phyloP scores from a whole-genome alignment of 2,113 vertebrate species.

The Eretmochelys imbricata region DNA sequence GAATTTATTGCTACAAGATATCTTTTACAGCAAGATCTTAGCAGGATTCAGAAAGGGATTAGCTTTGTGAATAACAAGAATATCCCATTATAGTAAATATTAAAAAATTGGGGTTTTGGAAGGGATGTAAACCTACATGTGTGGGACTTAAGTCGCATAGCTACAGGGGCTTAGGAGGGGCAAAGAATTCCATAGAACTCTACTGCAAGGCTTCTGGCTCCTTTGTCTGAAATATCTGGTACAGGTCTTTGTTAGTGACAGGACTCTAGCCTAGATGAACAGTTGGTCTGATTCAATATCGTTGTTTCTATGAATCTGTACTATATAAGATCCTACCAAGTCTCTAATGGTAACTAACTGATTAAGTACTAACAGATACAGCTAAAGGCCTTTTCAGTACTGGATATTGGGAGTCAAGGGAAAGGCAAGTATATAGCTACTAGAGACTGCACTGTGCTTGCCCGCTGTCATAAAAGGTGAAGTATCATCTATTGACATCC shows the following conservation, averaged over 20 bases:
- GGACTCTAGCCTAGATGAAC: not conserved
- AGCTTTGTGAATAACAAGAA: not conserved
- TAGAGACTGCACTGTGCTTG: not conserved
- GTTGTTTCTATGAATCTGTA: fast-evolving
- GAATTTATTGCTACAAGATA: not conserved
- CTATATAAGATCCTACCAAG: not conserved
- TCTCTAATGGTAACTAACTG: not conserved
- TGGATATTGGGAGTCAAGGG: not conserved
- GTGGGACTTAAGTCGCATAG: not conserved
- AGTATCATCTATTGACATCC: not conserved
- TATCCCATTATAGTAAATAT: not conserved
- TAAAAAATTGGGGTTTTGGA: not conserved
- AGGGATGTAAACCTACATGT: not conserved
- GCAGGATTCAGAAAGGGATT: conserved; percentile 20
- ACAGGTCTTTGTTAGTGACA: not conserved
- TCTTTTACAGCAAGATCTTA: not conserved
- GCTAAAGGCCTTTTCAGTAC: not conserved
- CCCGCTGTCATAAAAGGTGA: not conserved
- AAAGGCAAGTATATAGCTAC: not conserved
- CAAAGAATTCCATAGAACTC: not conserved
- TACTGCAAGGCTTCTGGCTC: not conserved
- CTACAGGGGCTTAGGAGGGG: fast-evolving
- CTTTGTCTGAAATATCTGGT: not conserved
- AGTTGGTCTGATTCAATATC: not conserved
- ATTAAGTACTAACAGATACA: not conserved